Base-by-base conservation (phyloP, 2,113 vertebrate species). In the Amphiprion percula region DNA sequence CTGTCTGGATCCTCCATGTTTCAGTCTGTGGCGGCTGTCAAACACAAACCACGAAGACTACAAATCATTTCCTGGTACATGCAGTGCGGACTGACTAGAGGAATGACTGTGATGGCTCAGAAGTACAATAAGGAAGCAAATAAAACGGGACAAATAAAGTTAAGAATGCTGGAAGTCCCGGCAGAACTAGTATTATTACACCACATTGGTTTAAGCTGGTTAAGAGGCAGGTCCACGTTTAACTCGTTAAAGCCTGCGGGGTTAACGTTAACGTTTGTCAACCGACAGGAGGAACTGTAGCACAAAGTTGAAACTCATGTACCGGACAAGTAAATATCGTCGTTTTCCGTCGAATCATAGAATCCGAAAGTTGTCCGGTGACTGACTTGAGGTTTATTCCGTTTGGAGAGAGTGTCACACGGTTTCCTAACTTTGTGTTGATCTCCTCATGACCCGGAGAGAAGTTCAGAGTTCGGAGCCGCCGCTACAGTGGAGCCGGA, bases 1-100 rank as follows among this genome's bases (percentile, higher is more conserved):
- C 84, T 91, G 11, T 90, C 79, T 7, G 86, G 24, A 10, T 95
- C 92, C 54, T 95, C 82, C 96, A 97, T 97, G 72, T 14, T 90
- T 87, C 33, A 81, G 37, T 41, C 24, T 66, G 16, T 10, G 44
- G 16, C 10, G 44, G 8, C 84, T 81, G 65, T 74, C 37, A 49
- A 10, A 39, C 3, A 11, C 16, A 62, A 21, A 50, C 4, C 23
- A 50, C 49, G 5, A 50, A 5, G 47, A 17, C 19, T 9, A 10
- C 33, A 37, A 37, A 37, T 37, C 1, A 60, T 16, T 26, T 62
- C 21, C 33, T 79, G 12, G 23, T 6, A 10, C 5, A 44, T 21
- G 55, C 15, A 70, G 5, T 3, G 15, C 8, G 11, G 24, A 37
- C 16, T 58, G 2, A 47, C 6, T 23, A 5, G 8, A 10, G 11